Percentiles rank a stretch among this genome's conserved stretches.
phyloP scores from a whole-genome alignment of 2,888 invertebrate species.

The Herminia tarsipennalis region DNA sequence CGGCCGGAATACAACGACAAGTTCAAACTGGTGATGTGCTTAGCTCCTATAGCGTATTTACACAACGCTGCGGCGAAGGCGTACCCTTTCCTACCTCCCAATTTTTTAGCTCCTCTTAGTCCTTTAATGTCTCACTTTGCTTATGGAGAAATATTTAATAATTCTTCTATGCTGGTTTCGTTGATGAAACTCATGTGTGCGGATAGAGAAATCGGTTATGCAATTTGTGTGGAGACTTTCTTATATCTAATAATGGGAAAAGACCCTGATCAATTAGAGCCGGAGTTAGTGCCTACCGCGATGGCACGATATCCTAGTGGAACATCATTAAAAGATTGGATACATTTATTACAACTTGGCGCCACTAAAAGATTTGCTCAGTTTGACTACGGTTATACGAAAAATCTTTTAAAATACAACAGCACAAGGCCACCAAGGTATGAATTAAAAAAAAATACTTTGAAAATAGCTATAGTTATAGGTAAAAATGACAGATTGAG shows the following conservation, averaged over 20 bases:
- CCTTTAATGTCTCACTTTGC: neutral
- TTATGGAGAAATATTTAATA: neutral
- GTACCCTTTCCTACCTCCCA: neutral
- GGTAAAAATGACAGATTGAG: neutral
- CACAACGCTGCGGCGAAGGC: neutral
- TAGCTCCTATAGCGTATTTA: neutral
- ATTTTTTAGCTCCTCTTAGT: neutral
- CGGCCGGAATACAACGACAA: constrained; percentile 2
- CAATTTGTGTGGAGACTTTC: neutral
- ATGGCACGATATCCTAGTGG: neutral
- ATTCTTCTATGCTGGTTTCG: neutral
- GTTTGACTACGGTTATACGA: neutral
- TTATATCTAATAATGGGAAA: neutral
- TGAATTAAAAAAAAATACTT: neutral
- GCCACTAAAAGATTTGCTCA: neutral
- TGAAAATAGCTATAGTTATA: neutral
- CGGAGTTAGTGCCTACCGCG: neutral
- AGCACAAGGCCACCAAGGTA: neutral
- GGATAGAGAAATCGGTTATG: neutral
- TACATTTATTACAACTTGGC: constrained; percentile 3
- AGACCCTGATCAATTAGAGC: neutral
- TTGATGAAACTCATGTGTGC: neutral
- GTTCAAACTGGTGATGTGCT: neutral
- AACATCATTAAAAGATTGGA: neutral
- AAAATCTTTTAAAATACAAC: neutral